phyloP scores from a whole-genome alignment of 2,888 invertebrate species.

The Biston betularia region DNA sequence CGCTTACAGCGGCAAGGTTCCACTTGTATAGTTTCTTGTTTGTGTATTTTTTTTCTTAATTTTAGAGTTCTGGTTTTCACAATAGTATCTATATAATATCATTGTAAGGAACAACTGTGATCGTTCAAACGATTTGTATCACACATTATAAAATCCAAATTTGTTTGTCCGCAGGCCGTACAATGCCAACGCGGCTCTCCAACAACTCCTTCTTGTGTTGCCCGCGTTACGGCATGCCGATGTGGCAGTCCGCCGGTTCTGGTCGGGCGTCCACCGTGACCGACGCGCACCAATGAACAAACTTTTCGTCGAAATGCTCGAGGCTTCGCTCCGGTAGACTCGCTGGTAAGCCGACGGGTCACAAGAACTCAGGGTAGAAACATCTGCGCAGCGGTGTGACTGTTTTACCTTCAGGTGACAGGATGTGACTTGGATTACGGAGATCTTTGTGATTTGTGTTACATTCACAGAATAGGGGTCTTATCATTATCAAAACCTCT shows the following conservation, averaged over 20 bases:
- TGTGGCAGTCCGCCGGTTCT: conserved; percentile 95
- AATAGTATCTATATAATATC: not conserved
- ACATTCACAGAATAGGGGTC: no score
- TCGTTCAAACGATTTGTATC: not conserved
- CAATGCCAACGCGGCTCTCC: conserved; percentile 91
- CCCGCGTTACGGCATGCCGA: conserved; percentile 96
- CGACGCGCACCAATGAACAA: conserved; percentile 98
- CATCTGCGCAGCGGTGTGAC: not conserved
- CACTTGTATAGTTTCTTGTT: no score
- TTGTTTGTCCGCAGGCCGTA: conserved; percentile 85
- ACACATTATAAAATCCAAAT: not conserved
- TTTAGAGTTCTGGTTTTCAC: no score
- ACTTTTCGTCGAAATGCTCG: conserved; percentile 98
- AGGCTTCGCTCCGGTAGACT: conserved; percentile 89
- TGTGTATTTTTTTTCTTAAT: no score
- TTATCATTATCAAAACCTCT: not conserved
- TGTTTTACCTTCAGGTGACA: no score
- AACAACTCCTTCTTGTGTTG: conserved; percentile 94
- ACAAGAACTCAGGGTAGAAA: not conserved
- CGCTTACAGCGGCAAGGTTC: no score
- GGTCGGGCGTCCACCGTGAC: conserved; percentile 95
- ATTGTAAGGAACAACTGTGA: not conserved
- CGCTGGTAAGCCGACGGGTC: not conserved
- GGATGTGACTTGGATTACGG: not conserved
- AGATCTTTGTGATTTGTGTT: not conserved